Percentiles rank a stretch among this genome's conserved stretches.
Conservation (phyloP, 53 echinoderm and acorn worm species). For the Henricia sp. region DNA sequence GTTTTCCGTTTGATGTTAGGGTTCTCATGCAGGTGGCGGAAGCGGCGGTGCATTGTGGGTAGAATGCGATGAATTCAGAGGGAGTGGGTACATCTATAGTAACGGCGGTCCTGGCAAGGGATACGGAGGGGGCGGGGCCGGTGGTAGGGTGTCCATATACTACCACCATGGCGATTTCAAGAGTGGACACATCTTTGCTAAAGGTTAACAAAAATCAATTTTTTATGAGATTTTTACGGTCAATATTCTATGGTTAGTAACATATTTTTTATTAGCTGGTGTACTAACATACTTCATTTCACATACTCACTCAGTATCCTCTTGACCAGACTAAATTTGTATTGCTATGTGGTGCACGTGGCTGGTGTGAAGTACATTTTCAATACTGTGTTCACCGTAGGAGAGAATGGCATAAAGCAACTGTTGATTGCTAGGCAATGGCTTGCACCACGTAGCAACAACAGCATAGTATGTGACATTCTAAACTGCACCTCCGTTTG, state of each 20-base stretch:
- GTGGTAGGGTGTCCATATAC: constrained; percentile 76
- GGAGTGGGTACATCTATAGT: constrained; percentile 69
- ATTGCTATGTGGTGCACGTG: no score
- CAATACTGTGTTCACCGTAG: no score
- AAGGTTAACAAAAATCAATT: constrained; percentile 47
- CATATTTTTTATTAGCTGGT: background rate
- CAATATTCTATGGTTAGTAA: background rate
- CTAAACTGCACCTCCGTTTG: no score
- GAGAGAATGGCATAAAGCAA: no score
- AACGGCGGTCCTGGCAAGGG: constrained; percentile 74
- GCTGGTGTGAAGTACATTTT: no score
- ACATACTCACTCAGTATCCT: no score
- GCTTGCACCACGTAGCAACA: no score
- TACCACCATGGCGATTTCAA: constrained; percentile 72
- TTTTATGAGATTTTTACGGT: no score
- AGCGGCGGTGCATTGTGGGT: constrained; percentile 89
- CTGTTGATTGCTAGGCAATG: no score
- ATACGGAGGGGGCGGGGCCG: constrained; percentile 88
- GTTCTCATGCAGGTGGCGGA: constrained; percentile 76
- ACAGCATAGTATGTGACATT: no score
- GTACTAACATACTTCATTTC: no score
- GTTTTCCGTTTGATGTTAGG: constrained; percentile 17
- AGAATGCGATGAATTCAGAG: constrained; percentile 65
- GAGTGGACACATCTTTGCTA: constrained; percentile 70
- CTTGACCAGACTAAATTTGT: no score